Evolutionary conservation across 2,113 vertebrate genomes (phyloP).

Genomic region (Percina caprodes): DNA sequence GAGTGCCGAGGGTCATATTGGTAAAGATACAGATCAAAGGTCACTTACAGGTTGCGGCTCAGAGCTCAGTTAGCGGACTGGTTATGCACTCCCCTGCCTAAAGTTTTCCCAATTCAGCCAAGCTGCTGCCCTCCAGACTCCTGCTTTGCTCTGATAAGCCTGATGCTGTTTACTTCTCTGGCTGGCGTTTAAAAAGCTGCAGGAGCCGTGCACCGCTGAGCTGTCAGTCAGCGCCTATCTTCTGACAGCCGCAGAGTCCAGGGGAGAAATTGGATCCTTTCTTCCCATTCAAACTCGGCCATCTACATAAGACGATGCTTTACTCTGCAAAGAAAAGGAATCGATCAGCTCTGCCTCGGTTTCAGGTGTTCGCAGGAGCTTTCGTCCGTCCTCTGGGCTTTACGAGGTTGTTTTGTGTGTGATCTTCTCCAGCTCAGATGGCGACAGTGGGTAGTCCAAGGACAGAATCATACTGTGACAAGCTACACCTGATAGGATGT

Average conservation of each 20-base stretch:
- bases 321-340: conserved; percentile 64
- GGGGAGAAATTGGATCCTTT: conserved; percentile 79
- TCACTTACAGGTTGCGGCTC: conserved; percentile 55
- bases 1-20: conserved; percentile 35
- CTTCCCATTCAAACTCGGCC: conserved; percentile 71
- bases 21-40: conserved; percentile 68
- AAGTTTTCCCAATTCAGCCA: conserved; percentile 64
- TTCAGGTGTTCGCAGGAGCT: conserved; percentile 66
- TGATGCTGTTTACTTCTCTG: conserved; percentile 77
- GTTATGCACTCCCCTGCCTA: conserved; percentile 50
- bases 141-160: conserved; percentile 81
- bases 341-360: conserved; percentile 74
- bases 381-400: conserved; percentile 52
- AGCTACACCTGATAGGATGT: conserved; percentile 6
- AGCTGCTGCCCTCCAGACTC: conserved; percentile 68
- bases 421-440: conserved; percentile 54
- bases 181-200: conserved; percentile 73
- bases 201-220: conserved; percentile 69
- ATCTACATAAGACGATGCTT: conserved; percentile 75
- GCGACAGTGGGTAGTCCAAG: conserved; percentile 42
- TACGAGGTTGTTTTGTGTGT: conserved; percentile 48
- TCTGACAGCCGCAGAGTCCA: conserved; percentile 75
- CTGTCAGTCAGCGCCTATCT: conserved; percentile 82
- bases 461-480: conserved; percentile 32
- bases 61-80: conserved; percentile 49